These are phyloP conservation scores for Trachelus troglodyta DNA, from an alignment of 2,888 invertebrate genomes.

Conservation along the genomic window DNA sequence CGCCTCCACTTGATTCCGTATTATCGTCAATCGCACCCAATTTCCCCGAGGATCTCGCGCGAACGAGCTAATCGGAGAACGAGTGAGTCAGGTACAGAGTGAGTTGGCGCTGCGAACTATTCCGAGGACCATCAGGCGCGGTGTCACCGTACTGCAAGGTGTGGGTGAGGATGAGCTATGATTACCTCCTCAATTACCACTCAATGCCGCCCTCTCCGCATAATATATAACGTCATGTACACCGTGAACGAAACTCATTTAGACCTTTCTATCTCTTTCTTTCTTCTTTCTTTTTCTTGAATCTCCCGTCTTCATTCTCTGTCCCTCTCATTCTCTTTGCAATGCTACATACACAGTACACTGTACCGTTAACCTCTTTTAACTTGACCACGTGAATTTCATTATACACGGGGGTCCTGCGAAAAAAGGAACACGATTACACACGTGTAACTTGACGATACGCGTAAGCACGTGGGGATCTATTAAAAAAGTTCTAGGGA, in stretches of 20 bases:
- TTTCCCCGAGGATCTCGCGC: neutral
- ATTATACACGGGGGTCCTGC: neutral
- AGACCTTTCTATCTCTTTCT: neutral
- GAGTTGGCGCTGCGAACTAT: constrained; percentile 30
- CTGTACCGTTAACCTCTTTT: neutral
- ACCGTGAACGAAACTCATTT: constrained; percentile 14
- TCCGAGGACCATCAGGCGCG: constrained; percentile 36
- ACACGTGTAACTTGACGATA: neutral
- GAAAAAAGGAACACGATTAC: neutral
- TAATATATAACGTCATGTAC: constrained; percentile 51
- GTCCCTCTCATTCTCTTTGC: neutral
- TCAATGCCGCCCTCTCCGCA: constrained; percentile 56
- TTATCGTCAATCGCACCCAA: neutral
- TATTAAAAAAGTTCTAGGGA: neutral
- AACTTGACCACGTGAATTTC: neutral
- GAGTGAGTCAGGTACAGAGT: neutral
- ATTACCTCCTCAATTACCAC: constrained; percentile 61
- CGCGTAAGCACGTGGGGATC: neutral
- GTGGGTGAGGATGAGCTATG: constrained; percentile 57
- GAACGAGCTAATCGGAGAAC: neutral
- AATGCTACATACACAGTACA: neutral
- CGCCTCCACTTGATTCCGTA: neutral
- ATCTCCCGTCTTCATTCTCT: neutral
- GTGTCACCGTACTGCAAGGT: constrained; percentile 37
- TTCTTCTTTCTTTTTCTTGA: neutral